phyloP scores from a whole-genome alignment of 2,113 vertebrate species.

The Psilopogon haemacephalus region DNA sequence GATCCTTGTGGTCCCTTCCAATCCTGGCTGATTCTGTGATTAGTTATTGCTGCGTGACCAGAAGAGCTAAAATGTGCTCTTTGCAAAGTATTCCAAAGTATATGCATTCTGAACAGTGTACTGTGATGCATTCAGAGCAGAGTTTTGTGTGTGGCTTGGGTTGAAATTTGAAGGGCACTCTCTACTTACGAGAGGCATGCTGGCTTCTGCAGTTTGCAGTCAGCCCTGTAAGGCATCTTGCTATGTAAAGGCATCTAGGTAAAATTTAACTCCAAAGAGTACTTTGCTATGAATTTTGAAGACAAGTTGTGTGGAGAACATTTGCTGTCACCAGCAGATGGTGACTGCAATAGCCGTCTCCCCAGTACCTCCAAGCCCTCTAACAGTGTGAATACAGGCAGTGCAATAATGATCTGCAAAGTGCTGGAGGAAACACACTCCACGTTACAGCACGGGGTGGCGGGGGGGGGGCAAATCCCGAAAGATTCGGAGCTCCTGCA shows the following conservation, averaged over 20 bases:
- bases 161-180: not conserved
- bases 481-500: not conserved
- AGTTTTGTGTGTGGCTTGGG: not conserved
- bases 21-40: too few species aligned
- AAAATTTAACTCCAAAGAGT: conserved; percentile 24
- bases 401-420: not conserved
- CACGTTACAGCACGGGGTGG: not conserved
- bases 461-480: not conserved
- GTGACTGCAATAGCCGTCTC: not conserved
- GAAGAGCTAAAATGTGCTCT: not conserved
- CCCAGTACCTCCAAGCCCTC: not conserved
- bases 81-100: not conserved
- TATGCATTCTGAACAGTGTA: not conserved
- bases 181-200: not conserved
- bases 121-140: not conserved
- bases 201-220: not conserved
- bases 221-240: not conserved
- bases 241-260: not conserved
- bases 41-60: not conserved
- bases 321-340: conserved; percentile 24
- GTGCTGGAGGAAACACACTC: not conserved
- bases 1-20: too few species aligned
- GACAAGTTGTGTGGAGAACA: not conserved
- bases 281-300: conserved; percentile 29
- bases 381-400: not conserved